These are phyloP conservation scores for Erpetoichthys calabaricus DNA, from an alignment of 2,797 vertebrate species.

Conservation along the genomic window DNA sequence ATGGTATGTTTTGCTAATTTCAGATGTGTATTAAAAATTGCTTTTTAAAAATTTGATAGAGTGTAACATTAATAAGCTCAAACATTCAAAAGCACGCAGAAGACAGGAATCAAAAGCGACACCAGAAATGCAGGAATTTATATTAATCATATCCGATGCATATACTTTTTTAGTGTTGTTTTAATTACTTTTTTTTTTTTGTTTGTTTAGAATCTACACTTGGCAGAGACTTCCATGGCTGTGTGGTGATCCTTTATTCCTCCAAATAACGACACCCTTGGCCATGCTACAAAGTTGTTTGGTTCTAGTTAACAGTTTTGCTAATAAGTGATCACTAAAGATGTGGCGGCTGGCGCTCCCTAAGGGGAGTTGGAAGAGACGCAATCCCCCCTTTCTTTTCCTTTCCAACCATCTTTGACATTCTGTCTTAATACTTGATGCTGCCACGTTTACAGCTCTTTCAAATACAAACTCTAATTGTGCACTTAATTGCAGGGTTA, in stretches of 20 bases:
- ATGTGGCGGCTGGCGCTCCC: not conserved
- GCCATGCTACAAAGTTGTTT: not conserved
- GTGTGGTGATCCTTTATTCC: not conserved
- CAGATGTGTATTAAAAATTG: no score
- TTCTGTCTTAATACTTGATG: not conserved
- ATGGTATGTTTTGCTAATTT: no score
- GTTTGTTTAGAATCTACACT: no score
- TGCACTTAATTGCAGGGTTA: slow-evolving; percentile 4
- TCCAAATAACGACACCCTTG: not conserved
- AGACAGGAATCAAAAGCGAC: no score
- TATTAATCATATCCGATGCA: no score
- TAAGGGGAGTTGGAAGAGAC: not conserved
- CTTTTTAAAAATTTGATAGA: no score
- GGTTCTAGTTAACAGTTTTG: not conserved
- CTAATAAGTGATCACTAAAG: not conserved
- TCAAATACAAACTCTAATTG: slow-evolving; percentile 4
- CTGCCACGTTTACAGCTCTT: not conserved
- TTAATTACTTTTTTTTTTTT: no score
- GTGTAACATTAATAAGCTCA: no score
- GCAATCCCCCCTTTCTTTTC: not conserved
- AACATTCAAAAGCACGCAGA: no score
- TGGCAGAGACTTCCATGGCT: not conserved
- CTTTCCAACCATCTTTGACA: not conserved
- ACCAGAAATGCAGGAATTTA: no score
- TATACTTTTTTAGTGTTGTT: no score